Evolutionary conservation across 2,888 invertebrate species (phyloP).

Genomic region (Ferrisia virgata): DNA sequence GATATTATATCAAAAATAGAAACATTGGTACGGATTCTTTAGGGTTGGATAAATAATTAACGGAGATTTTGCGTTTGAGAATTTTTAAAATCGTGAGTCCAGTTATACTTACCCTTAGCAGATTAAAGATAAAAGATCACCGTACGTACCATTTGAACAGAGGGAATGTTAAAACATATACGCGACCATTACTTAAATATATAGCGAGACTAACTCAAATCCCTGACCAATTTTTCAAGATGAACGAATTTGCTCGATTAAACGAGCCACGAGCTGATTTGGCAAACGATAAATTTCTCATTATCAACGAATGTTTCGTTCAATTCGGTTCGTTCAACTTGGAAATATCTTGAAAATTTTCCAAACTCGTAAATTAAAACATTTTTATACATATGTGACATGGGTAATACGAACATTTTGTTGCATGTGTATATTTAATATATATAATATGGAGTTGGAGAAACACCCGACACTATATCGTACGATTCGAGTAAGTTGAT

Average conservation of each 20-base stretch:
- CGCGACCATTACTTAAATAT: background rate
- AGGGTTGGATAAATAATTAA: background rate
- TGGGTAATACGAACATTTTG: background rate
- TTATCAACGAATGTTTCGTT: background rate
- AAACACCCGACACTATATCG: background rate
- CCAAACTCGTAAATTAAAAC: background rate
- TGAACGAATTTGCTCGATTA: background rate
- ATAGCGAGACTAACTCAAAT: background rate
- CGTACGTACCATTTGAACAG: background rate
- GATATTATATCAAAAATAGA: background rate
- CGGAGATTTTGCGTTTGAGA: background rate
- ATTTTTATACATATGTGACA: no score
- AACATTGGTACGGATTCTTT: background rate
- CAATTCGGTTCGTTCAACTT: background rate
- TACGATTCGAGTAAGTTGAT: background rate
- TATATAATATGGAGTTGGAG: no score
- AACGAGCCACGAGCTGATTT: background rate
- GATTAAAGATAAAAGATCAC: background rate
- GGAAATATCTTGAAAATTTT: background rate
- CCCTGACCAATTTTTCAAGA: slow-evolving; percentile 10
- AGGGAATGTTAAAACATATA: background rate
- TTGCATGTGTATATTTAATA: background rate
- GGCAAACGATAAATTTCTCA: background rate
- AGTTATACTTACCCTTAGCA: background rate
- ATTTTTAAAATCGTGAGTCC: background rate